Conservation (phyloP, 2,888 invertebrate species). For the Ypsolopha scabrella region DNA sequence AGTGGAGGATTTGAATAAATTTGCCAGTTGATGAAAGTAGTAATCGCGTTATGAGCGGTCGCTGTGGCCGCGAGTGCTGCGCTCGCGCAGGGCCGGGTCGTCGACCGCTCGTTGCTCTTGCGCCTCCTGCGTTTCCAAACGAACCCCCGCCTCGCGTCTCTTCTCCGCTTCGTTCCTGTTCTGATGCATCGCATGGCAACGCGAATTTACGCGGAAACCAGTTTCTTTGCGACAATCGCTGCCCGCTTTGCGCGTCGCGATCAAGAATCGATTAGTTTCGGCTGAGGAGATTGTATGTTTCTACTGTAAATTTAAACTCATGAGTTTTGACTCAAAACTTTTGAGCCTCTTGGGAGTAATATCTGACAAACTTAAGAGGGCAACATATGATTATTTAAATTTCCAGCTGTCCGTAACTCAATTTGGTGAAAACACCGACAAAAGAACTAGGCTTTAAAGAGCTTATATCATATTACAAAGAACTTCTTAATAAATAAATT, state of each 20-base stretch:
- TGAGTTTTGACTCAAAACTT: too few relatives aligned
- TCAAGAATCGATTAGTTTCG: conserved; percentile 20
- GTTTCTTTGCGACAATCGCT: conserved; percentile 44
- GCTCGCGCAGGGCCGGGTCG: conserved; percentile 63
- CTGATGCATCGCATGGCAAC: conserved; percentile 63
- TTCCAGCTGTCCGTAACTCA: too few relatives aligned
- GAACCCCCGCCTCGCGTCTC: conserved; percentile 35
- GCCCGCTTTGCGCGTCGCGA: conserved; percentile 30
- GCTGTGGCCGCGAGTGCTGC: conserved; percentile 13
- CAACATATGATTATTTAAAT: too few relatives aligned
- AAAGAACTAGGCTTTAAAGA: too few relatives aligned
- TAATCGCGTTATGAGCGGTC: conserved; percentile 47
- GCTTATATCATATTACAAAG: too few relatives aligned
- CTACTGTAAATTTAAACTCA: not conserved
- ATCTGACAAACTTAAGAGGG: too few relatives aligned
- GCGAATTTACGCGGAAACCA: conserved; percentile 65
- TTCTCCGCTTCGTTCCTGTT: conserved; percentile 51
- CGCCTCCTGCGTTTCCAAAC: conserved; percentile 62
- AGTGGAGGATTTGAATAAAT: not conserved
- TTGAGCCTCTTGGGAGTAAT: too few relatives aligned
- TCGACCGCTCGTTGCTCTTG: conserved; percentile 56
- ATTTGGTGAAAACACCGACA: too few relatives aligned
- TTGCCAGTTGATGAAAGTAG: conserved; percentile 13
- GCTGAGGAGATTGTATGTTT: not conserved
- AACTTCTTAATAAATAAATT: too few relatives aligned